These are phyloP conservation scores for Tupiocoris notatus DNA, from an alignment of 2,888 invertebrate species.

Conservation along the genomic window DNA sequence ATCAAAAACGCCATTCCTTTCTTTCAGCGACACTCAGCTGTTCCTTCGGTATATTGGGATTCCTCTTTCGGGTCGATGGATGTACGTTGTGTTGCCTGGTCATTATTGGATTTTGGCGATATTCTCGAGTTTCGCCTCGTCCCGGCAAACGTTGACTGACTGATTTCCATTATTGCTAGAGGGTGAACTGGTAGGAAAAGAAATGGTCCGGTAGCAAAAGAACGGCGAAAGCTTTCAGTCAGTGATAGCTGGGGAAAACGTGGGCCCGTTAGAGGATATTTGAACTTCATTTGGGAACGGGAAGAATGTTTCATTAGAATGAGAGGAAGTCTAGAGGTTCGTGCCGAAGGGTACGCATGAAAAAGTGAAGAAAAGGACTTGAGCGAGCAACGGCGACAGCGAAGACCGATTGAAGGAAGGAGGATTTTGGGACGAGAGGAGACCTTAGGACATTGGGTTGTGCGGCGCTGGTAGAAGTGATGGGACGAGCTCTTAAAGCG, in stretches of 20 bases:
- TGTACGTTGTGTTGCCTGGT: too few relatives aligned
- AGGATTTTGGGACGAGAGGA: not conserved
- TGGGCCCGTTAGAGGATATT: not conserved
- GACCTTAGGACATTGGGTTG: not conserved
- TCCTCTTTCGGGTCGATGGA: too few relatives aligned
- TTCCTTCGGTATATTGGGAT: too few relatives aligned
- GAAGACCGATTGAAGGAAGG: too few relatives aligned
- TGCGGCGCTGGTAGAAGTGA: too few relatives aligned
- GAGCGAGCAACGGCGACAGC: too few relatives aligned
- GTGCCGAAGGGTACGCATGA: not conserved
- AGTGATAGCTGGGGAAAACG: too few relatives aligned
- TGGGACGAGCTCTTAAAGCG: not conserved
- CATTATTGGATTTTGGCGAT: too few relatives aligned
- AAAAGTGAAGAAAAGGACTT: not conserved
- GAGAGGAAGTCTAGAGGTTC: not conserved
- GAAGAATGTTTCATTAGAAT: constrained; percentile 40
- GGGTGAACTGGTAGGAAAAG: not conserved
- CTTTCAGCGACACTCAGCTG: too few relatives aligned
- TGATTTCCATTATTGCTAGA: not conserved
- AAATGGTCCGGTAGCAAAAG: not conserved
- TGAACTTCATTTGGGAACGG: constrained; percentile 33
- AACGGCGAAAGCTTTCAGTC: not conserved
- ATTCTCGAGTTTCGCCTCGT: too few relatives aligned
- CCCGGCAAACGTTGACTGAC: too few relatives aligned
- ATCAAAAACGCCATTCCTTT: too few relatives aligned